phyloP scores from a whole-genome alignment of 1,140 invertebrate genomes.

The Acarapis woodi region DNA sequence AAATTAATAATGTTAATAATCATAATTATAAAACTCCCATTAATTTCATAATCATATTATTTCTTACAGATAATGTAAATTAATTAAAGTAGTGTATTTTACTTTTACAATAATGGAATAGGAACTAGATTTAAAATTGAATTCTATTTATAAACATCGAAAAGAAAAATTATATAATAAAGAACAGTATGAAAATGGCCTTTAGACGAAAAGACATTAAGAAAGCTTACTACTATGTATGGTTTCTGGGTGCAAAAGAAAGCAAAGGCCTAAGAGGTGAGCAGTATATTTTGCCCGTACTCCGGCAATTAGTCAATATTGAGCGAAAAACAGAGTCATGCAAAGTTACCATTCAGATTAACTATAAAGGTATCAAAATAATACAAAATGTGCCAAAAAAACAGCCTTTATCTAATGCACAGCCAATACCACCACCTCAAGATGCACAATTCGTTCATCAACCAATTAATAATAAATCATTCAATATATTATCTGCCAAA shows the following conservation, averaged over 20 bases:
- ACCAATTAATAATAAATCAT: neutral
- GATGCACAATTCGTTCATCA: neutral
- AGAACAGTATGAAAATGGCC: slow-evolving; percentile 8
- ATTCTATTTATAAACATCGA: no score
- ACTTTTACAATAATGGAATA: no score
- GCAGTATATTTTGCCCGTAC: slow-evolving; percentile 45
- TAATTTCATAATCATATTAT: no score
- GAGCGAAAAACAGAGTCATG: slow-evolving; percentile 59
- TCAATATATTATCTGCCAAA: no score
- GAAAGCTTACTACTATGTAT: slow-evolving; percentile 88
- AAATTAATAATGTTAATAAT: no score
- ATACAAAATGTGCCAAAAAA: slow-evolving; percentile 31
- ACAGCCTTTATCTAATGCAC: slow-evolving; percentile 1
- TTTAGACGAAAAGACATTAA: slow-evolving; percentile 33
- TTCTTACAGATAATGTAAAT: no score
- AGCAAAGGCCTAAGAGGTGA: slow-evolving; percentile 53
- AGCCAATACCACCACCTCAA: neutral
- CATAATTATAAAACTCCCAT: no score
- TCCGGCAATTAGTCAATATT: slow-evolving; percentile 47
- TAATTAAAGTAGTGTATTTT: no score
- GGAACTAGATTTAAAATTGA: no score
- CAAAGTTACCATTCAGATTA: slow-evolving; percentile 54
- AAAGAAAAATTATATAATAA: neutral
- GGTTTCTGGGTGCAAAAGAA: slow-evolving; percentile 87
- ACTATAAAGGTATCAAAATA: slow-evolving; percentile 72